phyloP scores from a whole-genome alignment of 2,888 invertebrate species.

The Drosophila anceps region DNA sequence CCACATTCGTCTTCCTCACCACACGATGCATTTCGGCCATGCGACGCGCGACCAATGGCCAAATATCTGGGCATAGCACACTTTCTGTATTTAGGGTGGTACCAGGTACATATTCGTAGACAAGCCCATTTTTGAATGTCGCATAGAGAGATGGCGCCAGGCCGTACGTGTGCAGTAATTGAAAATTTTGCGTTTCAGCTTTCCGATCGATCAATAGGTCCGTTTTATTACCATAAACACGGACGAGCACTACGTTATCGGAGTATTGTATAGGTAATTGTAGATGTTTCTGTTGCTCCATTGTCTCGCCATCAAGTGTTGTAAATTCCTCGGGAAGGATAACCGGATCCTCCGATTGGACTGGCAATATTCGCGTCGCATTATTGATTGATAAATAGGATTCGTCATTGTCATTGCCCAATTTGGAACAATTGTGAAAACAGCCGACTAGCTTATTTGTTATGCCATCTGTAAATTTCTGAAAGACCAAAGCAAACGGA shows the following conservation, averaged over 20 bases:
- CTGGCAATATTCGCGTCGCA: slow-evolving; percentile 49
- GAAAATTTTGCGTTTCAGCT: slow-evolving; percentile 90
- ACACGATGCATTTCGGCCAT: slow-evolving; percentile 94
- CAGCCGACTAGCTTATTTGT: slow-evolving; percentile 96
- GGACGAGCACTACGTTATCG: slow-evolving; percentile 91
- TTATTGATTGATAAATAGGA: slow-evolving; percentile 59
- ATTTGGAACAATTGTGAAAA: slow-evolving; percentile 84
- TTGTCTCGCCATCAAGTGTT: slow-evolving; percentile 65
- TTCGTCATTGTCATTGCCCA: slow-evolving; percentile 55
- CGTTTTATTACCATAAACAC: slow-evolving; percentile 97
- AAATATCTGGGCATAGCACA: slow-evolving; percentile 89
- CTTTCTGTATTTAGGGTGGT: slow-evolving; percentile 89
- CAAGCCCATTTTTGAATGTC: slow-evolving; percentile 96
- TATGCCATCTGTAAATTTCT: slow-evolving; percentile 97
- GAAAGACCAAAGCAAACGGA: slow-evolving; percentile 47
- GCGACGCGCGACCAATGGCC: slow-evolving; percentile 91
- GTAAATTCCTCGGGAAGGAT: slow-evolving; percentile 51
- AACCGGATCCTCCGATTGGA: slow-evolving; percentile 52
- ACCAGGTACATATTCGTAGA: slow-evolving; percentile 95
- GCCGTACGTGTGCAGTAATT: slow-evolving; percentile 89
- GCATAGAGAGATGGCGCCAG: slow-evolving; percentile 95
- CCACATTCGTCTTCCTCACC: slow-evolving; percentile 58
- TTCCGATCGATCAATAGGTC: slow-evolving; percentile 96
- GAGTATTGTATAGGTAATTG: slow-evolving; percentile 63
- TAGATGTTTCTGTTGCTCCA: slow-evolving; percentile 7